Base-by-base conservation (phyloP, 2,113 vertebrate genomes). In the Lophochroa leadbeateri region DNA sequence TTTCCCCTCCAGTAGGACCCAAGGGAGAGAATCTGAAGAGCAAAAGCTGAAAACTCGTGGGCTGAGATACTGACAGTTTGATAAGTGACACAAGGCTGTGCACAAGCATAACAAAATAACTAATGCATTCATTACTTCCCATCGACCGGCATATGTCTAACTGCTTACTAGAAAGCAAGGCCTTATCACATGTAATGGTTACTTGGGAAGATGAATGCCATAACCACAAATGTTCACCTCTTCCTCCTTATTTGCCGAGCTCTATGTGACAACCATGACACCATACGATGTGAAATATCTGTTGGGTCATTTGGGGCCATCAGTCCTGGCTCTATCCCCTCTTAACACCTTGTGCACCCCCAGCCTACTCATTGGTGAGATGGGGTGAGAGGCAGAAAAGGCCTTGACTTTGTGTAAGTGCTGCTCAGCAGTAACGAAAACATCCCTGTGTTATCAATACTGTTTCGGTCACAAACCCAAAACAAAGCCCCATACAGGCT, bases 351-450 rank as follows among this genome's bases (percentile, higher is more conserved):
- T n/a, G 4, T 13, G 27, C 2, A 5, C 4, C 4, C 11, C 6
- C 39, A 76, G 7, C 6, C 50, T 28, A 0, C 50, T 76, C 0
- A 0, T 7, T 58, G 33, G 3, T 37, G 52, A 52, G 21, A 4
- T 31, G 4, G 10, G 1, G 8, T 16, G 29, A 82, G 72, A 14
- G 91, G 46, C 39, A 74, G 46, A 49, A 86, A 49, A 61, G 23
- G 2, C 17, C 31, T 31, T 47, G 57, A 23, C 4, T 6, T 29
- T 18, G 3, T 35, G 35, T 14, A 55, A 76, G 20, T 11, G 2
- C 63, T 50, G 28, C 71, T 86, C 17, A 83, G 14, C 24, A 69
- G 7, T 18, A 81, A 33, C 10, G 0, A 58, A 88, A 53, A 49
- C 13, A 86, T 10, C 0, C 0, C 2, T 28, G 2, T n/a, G 11